phyloP scores from a whole-genome alignment of 2,797 vertebrate species.

The Rhinoraja longicauda region DNA sequence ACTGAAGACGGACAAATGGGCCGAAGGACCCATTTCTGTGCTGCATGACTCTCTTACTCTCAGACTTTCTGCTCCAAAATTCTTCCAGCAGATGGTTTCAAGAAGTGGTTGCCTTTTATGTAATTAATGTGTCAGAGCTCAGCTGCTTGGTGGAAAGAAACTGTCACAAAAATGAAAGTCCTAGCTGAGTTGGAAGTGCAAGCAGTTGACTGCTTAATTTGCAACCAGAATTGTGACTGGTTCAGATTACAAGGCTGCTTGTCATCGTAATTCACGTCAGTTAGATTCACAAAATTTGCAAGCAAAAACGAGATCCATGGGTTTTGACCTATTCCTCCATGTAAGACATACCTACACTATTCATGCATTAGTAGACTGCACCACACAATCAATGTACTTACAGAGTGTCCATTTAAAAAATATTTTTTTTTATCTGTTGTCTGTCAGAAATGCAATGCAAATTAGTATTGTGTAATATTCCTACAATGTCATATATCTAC shows the following conservation, averaged over 20 bases:
- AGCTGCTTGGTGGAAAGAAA: background rate
- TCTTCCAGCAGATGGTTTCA: background rate
- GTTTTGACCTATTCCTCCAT: too few species aligned
- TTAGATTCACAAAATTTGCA: background rate
- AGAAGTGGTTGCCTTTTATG: background rate
- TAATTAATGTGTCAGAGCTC: background rate
- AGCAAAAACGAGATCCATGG: background rate
- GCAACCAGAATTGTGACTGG: background rate
- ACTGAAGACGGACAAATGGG: too few species aligned
- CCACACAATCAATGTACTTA: too few species aligned
- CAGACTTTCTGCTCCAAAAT: background rate
- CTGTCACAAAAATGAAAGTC: constrained; percentile 19
- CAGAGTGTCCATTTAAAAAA: too few species aligned
- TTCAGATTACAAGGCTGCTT: background rate
- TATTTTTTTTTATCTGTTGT: too few species aligned
- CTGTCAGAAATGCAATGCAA: too few species aligned
- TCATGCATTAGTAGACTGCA: too few species aligned
- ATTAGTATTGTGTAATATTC: too few species aligned
- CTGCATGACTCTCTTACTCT: too few species aligned
- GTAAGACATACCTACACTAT: too few species aligned
- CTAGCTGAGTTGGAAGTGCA: background rate
- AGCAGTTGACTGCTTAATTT: background rate
- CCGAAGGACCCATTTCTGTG: too few species aligned
- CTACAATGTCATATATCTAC: too few species aligned
- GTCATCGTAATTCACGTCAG: background rate